These are phyloP conservation scores for Haliclystus octoradiatus DNA, from an alignment of 30 jellyfish, hydroid and myxozoan species.

Conservation along the genomic window DNA sequence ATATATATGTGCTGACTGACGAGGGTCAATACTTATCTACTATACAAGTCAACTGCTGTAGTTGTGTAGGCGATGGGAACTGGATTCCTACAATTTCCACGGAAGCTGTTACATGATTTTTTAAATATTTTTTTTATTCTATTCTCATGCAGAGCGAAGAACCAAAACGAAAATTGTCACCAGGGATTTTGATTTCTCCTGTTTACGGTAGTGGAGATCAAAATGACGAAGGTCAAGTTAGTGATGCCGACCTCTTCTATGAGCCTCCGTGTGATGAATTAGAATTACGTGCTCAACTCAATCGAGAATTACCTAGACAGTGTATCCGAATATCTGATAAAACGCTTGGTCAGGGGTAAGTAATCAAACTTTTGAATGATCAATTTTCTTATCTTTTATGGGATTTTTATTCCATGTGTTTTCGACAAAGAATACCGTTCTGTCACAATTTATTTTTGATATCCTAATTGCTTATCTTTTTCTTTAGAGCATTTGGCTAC, in stretches of 20 bases:
- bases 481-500: conserved; percentile 75
- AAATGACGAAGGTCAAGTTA: conserved; percentile 11
- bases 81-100: conserved; percentile 3
- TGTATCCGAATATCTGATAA: conserved; percentile 8
- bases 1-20: too few species aligned
- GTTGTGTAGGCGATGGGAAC: too few species aligned
- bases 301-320: conserved; percentile 16
- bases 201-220: conserved; percentile 72
- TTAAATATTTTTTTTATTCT: not conserved
- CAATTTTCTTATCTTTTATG: not conserved
- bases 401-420: too few species aligned
- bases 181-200: conserved; percentile 50
- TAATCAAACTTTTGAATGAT: conserved; percentile 30
- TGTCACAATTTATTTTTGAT: too few species aligned
- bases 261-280: conserved; percentile 78
- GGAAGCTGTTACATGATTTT: not conserved
- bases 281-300: conserved; percentile 51
- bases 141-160: conserved; percentile 17
- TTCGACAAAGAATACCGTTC: too few species aligned
- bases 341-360: conserved; percentile 57
- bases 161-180: conserved; percentile 24
- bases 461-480: too few species aligned
- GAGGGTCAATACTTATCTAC: too few species aligned
- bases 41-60: too few species aligned
- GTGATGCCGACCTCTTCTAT: conserved; percentile 25